phyloP scores from a whole-genome alignment of 2,888 invertebrate genomes.

The Ditylenchus weischeri region DNA sequence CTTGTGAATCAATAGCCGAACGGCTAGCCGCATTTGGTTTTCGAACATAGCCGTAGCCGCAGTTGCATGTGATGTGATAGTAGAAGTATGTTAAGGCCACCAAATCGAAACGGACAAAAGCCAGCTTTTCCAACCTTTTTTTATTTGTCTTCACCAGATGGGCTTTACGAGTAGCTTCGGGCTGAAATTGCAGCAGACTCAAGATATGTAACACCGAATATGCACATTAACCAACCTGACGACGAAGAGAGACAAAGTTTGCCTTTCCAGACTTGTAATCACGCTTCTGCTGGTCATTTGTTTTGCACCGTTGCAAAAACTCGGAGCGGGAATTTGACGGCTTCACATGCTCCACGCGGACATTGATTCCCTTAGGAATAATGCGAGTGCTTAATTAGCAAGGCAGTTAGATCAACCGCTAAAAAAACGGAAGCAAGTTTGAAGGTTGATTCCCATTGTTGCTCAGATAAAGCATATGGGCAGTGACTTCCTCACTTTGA shows the following conservation, averaged over 20 bases:
- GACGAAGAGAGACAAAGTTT: slow-evolving; percentile 29
- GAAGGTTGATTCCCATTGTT: too few relatives aligned
- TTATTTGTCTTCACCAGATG: slow-evolving; percentile 47
- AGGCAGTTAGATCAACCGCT: too few relatives aligned
- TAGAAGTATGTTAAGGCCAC: slow-evolving; percentile 45
- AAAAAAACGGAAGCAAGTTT: too few relatives aligned
- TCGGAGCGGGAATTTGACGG: slow-evolving; percentile 94
- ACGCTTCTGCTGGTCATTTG: slow-evolving; percentile 43
- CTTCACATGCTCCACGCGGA: slow-evolving; percentile 92
- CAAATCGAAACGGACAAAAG: slow-evolving; percentile 56
- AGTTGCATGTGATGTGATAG: too few relatives aligned
- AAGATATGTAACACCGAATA: too few relatives aligned
- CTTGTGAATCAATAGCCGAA: too few relatives aligned
- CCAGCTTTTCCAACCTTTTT: slow-evolving; percentile 47
- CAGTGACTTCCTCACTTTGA: too few relatives aligned
- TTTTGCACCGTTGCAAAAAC: slow-evolving; percentile 87
- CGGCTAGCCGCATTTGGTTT: too few relatives aligned
- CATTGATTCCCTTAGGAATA: slow-evolving; percentile 85
- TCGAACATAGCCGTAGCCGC: too few relatives aligned
- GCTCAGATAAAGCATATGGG: too few relatives aligned
- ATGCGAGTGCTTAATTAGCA: slow-evolving; percentile 70
- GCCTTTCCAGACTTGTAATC: slow-evolving; percentile 46
- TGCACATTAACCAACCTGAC: slow-evolving; percentile 19
- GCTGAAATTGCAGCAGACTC: slow-evolving; percentile 24
- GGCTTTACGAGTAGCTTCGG: slow-evolving; percentile 50